Evolutionary conservation across 1,140 invertebrate species (phyloP), one percentile per base, ranked within the genome.

Genomic region (Drepana arcuata): DNA sequence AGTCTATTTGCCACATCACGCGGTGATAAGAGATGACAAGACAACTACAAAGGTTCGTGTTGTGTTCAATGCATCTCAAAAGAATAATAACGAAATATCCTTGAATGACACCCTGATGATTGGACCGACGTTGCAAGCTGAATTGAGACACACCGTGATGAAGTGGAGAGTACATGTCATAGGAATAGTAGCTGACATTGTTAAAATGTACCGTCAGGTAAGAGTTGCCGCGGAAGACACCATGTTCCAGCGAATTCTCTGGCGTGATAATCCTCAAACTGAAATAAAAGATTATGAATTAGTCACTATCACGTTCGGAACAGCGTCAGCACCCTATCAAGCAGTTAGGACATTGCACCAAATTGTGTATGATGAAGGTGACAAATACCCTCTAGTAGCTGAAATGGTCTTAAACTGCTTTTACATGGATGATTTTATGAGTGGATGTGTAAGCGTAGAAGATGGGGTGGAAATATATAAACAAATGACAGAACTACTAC

Each of bases 171-270:
- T 23, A 9, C 28, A 42, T 42, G 16, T 14, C 1, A 35, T 32
- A 15, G 29, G 25, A 10, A 15, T 42, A 4, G 9, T 36, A 9
- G 21, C 33, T 2, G 40, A 35, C 18, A 30, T 41, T n/a, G 33
- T 30, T 21, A 39, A 39, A 14, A 32, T 39, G 29, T 39, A 39
- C 7, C 37, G 37, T 9, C 28, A 32, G 26, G 23, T 39, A 3
- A n/a, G 14, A 27, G 27, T 32, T 15, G 30, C 13, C 16, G 23
- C 39, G 9, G 47, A 57, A 21, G 46, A 75, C 31, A 16, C 53
- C 11, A 34, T 47, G 16, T 60, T 51, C 34, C 67, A 67, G 31
- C 25, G 40, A 30, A 68, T 73, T 23, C 14, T 69, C 1, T 69
- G 68, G 56, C 26, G 59, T 31, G 21, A 34, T 16, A 15, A 34